Conservation (phyloP, 2,113 vertebrate genomes). For the Ardeotis arabs region DNA sequence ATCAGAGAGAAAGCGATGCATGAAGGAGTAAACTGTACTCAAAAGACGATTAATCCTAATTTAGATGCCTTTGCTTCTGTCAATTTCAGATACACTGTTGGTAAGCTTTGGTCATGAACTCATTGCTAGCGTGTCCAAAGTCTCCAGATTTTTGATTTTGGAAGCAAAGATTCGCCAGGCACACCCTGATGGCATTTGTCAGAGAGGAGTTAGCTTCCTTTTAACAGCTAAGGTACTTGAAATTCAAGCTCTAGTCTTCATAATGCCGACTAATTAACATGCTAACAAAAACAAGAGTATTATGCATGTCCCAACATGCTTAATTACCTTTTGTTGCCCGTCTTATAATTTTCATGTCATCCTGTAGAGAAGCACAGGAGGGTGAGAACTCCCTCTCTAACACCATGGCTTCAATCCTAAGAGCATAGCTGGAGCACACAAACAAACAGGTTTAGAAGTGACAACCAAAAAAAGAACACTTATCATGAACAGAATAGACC, state of each 20-base stretch:
- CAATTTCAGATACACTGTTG: background rate
- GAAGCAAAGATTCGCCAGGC: slow-evolving; percentile 26
- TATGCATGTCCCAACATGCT: slow-evolving; percentile 24
- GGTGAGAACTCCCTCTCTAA: slow-evolving; percentile 90
- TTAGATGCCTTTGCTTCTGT: background rate
- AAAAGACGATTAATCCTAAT: background rate
- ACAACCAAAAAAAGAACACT: background rate
- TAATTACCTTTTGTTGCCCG: slow-evolving; percentile 88
- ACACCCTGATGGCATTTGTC: slow-evolving; percentile 60
- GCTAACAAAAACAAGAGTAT: slow-evolving; percentile 59
- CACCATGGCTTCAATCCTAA: slow-evolving; percentile 95
- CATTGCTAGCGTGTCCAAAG: background rate
- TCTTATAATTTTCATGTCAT: slow-evolving; percentile 86
- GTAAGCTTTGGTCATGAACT: background rate
- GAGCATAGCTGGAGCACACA: slow-evolving; percentile 83
- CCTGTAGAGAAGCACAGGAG: slow-evolving; percentile 84
- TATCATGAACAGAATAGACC: background rate
- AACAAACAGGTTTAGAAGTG: slow-evolving; percentile 26
- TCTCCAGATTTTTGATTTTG: slow-evolving; percentile 4
- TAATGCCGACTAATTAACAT: slow-evolving; percentile 67
- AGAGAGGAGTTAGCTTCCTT: slow-evolving; percentile 60
- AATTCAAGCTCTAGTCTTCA: slow-evolving; percentile 70
- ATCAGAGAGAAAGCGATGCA: background rate
- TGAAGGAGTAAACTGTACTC: background rate
- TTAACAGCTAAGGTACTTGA: slow-evolving; percentile 72